A percentile compares a stretch with the other conserved stretches of the same genome.
Conservation (phyloP, 2,797 vertebrate species). For the Psittacula derbiana region DNA sequence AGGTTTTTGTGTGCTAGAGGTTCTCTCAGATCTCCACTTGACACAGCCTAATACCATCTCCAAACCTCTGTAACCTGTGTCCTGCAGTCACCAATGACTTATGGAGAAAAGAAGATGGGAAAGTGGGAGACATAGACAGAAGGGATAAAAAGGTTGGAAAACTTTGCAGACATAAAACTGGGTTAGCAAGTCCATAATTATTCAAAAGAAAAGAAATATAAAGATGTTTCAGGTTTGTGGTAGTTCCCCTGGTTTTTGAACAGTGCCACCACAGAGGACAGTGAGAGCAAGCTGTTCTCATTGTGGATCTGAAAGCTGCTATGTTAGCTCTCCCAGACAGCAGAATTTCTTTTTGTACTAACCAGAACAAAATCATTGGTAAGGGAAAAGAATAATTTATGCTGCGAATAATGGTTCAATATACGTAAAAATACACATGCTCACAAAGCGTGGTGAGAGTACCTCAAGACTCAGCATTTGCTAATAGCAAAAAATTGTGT, state of each 20-base stretch:
- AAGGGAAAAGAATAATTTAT: background rate
- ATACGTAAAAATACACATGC: background rate
- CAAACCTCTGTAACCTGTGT: background rate
- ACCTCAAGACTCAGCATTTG: background rate
- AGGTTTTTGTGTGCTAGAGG: background rate
- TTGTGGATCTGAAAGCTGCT: background rate
- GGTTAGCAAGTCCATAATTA: background rate
- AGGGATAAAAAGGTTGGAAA: background rate
- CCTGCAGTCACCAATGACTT: background rate
- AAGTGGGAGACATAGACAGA: background rate
- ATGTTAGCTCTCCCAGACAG: background rate
- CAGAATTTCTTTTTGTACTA: background rate
- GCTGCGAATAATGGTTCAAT: background rate
- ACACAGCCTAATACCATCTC: background rate
- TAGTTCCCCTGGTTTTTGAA: background rate
- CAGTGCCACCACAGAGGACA: background rate
- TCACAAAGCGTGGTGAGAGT: rapidly evolving
- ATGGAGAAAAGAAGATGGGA: background rate
- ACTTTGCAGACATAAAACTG: background rate
- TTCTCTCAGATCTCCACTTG: background rate
- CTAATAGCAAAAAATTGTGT: background rate
- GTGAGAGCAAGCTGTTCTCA: background rate
- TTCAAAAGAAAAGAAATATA: background rate
- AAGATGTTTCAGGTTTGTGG: background rate
- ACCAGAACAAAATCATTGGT: background rate